A percentile compares a stretch with the other conserved stretches of the same genome.
These are phyloP conservation scores for Hylaea fasciaria DNA, from an alignment of 2,888 invertebrate genomes.

Conservation along the genomic window DNA sequence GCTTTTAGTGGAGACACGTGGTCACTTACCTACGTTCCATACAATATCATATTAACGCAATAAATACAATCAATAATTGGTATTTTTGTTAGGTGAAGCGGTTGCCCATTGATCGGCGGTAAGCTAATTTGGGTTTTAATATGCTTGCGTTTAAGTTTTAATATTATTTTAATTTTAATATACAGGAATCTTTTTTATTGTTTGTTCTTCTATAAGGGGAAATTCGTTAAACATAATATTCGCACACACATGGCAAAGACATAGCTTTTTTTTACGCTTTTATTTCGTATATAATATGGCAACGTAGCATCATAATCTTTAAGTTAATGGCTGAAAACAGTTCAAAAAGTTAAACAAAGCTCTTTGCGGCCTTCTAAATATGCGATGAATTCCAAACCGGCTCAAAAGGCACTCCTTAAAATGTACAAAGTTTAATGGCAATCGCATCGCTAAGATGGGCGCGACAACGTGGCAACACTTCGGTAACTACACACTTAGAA, in stretches of 20 bases:
- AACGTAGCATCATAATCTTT: neutral
- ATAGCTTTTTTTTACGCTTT: no score
- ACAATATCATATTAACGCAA: no score
- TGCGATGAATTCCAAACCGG: constrained; percentile 76
- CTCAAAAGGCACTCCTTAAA: constrained; percentile 76
- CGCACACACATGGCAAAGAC: no score
- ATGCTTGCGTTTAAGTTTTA: no score
- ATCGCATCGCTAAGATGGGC: constrained; percentile 65
- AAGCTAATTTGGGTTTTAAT: no score
- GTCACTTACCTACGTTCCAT: no score
- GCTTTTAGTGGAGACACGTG: no score
- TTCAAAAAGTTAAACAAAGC: constrained; percentile 76
- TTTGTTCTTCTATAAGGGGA: no score
- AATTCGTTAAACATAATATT: no score
- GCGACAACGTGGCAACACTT: constrained; percentile 44
- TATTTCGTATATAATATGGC: neutral
- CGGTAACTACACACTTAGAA: constrained; percentile 22
- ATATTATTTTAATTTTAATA: no score
- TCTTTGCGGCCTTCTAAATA: constrained; percentile 74
- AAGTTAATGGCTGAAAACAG: constrained; percentile 52
- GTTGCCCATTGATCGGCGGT: neutral
- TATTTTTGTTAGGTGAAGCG: neutral
- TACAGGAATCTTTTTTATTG: no score
- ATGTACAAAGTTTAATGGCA: constrained; percentile 79
- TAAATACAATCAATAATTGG: neutral